Conservation (phyloP, 2,888 invertebrate genomes). For the Aphodius granarius region DNA sequence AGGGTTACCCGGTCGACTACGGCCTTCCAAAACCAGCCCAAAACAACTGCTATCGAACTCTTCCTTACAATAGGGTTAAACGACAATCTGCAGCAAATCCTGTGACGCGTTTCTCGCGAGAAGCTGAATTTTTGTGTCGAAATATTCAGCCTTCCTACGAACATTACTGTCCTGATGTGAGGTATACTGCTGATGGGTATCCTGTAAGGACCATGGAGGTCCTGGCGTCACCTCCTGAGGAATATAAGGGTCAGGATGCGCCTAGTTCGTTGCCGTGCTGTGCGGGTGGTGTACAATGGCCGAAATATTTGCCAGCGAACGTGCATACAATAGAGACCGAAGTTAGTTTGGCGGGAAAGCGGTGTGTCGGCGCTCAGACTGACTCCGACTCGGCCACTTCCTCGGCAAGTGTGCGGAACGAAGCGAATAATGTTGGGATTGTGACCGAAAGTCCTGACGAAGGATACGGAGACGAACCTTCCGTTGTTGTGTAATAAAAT, state of each 20-base stretch:
- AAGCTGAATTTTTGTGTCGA: constrained; percentile 66
- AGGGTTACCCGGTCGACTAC: constrained; percentile 74
- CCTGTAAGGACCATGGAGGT: constrained; percentile 57
- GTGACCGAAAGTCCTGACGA: constrained; percentile 83
- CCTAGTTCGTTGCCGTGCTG: constrained; percentile 38
- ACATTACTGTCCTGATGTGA: constrained; percentile 61
- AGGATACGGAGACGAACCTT: constrained; percentile 74
- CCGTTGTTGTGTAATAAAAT: constrained; percentile 17
- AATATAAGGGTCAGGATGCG: constrained; percentile 38
- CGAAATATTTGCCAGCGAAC: constrained; percentile 56
- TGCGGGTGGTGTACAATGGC: constrained; percentile 54
- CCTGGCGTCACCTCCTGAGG: constrained; percentile 36
- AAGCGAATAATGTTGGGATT: constrained; percentile 21
- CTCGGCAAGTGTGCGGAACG: constrained; percentile 22
- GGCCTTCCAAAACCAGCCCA: constrained; percentile 65
- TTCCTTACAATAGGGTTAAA: constrained; percentile 72
- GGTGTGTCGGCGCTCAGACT: constrained; percentile 66
- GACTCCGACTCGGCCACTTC: constrained; percentile 39
- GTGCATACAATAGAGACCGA: constrained; percentile 40
- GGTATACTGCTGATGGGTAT: constrained; percentile 81
- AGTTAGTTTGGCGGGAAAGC: constrained; percentile 33
- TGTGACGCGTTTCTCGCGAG: constrained; percentile 61
- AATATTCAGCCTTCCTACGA: constrained; percentile 57
- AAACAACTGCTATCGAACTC: constrained; percentile 70
- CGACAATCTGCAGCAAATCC: constrained; percentile 58